Evolutionary conservation across 2,113 vertebrate genomes (phyloP).

Genomic region (Eptesicus fuscus): DNA sequence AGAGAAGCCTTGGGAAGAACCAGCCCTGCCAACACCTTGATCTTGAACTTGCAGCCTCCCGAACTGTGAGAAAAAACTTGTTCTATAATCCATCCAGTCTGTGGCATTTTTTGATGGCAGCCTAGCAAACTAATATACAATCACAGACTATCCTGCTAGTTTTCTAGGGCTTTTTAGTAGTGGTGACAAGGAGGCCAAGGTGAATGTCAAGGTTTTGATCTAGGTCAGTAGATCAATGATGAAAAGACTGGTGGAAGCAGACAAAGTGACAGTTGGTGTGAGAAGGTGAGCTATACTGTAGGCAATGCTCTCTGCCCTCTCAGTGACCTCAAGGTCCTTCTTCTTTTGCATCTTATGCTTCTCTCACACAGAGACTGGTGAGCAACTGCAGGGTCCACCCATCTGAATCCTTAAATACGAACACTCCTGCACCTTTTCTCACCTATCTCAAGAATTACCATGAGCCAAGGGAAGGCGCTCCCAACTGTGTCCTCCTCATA

Average conservation of each 20-base stretch:
- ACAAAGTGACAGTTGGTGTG: neutral
- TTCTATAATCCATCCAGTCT: neutral
- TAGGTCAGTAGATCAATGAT: neutral
- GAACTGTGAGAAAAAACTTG: neutral
- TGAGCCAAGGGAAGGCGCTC: neutral
- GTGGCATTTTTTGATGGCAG: neutral
- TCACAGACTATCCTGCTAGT: neutral
- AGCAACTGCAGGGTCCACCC: accelerated
- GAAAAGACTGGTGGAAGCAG: neutral
- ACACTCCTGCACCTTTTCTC: neutral
- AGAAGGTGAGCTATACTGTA: neutral
- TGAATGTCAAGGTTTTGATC: neutral
- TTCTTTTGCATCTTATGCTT: neutral
- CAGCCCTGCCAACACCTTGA: neutral
- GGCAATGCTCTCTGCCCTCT: neutral
- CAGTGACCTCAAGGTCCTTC: neutral
- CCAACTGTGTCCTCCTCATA: neutral
- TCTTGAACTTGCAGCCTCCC: neutral
- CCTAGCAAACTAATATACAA: neutral
- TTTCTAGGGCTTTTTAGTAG: neutral
- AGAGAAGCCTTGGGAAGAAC: neutral
- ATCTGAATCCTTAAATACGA: neutral
- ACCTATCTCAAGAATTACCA: neutral
- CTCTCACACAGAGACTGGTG: neutral
- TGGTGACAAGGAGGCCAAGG: neutral